phyloP scores from a whole-genome alignment of 2,888 invertebrate species.

The Polymixis flavicincta region DNA sequence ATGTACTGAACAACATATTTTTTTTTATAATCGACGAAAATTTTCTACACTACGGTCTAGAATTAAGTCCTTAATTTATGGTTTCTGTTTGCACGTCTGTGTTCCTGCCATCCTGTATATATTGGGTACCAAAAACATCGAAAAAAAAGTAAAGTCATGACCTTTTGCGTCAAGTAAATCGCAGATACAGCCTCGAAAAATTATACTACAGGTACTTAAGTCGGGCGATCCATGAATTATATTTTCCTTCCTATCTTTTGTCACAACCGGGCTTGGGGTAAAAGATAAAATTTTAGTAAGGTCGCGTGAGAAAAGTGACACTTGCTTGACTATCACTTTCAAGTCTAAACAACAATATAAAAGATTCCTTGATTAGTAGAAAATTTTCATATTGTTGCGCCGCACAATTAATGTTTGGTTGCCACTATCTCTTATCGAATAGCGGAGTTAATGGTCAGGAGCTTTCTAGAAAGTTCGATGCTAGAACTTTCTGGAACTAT shows the following conservation, averaged over 20 bases:
- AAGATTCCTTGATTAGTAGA: background rate
- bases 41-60: too few species aligned
- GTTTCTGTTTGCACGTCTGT: too few species aligned
- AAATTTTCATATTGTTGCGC: too few species aligned
- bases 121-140: slow-evolving; percentile 3
- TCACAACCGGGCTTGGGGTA: background rate
- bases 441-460: too few species aligned
- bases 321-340: background rate
- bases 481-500: too few species aligned
- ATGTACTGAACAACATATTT: too few species aligned
- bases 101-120: background rate
- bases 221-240: background rate
- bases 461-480: too few species aligned
- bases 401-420: too few species aligned
- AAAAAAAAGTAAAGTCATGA: slow-evolving; percentile 20
- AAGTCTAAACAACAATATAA: background rate
- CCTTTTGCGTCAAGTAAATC: slow-evolving; percentile 6
- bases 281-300: slow-evolving; percentile 3
- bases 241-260: slow-evolving; percentile 13
- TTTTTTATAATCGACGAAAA: too few species aligned
- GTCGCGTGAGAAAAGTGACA: background rate
- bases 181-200: background rate
- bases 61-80: too few species aligned
- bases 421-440: too few species aligned
- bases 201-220: slow-evolving; percentile 16